phyloP scores from a whole-genome alignment of 2,888 invertebrate genomes.

The Lasioglossum zephyrum region DNA sequence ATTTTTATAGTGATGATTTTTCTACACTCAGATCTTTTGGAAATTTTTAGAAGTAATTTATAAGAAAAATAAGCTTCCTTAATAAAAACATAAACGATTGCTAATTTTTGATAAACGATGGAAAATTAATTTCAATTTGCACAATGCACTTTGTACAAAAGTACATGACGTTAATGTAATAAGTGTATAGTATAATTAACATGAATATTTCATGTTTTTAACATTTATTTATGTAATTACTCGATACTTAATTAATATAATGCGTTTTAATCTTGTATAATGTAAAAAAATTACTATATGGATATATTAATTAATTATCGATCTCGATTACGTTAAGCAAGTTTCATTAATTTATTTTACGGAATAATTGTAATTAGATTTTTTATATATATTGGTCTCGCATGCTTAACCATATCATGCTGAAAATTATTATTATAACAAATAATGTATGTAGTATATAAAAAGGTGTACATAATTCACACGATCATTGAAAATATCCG shows the following conservation, averaged over 20 bases:
- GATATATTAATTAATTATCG: conserved; percentile 14
- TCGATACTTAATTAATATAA: background rate
- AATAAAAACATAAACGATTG: background rate
- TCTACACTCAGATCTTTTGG: background rate
- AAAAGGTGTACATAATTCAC: conserved; percentile 35
- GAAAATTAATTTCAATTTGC: background rate
- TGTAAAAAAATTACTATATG: conserved; percentile 5
- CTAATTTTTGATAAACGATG: background rate
- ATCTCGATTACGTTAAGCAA: background rate
- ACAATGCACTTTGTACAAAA: conserved; percentile 6
- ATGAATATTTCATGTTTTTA: conserved; percentile 14
- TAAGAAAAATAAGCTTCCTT: background rate
- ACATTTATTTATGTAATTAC: conserved; percentile 10
- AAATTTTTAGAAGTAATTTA: background rate
- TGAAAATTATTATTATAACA: background rate
- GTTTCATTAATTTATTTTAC: background rate
- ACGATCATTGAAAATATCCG: conserved; percentile 24
- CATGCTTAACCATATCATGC: background rate
- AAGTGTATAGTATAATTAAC: conserved; percentile 15
- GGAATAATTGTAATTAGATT: background rate
- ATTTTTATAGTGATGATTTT: conserved; percentile 1
- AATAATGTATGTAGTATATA: background rate
- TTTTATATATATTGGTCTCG: background rate
- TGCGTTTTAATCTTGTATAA: background rate
- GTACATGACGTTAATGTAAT: background rate